Percentiles rank a stretch among this genome's conserved stretches.
phyloP scores from a whole-genome alignment of 2,113 vertebrate genomes.

The Poeciliopsis occidentalis region DNA sequence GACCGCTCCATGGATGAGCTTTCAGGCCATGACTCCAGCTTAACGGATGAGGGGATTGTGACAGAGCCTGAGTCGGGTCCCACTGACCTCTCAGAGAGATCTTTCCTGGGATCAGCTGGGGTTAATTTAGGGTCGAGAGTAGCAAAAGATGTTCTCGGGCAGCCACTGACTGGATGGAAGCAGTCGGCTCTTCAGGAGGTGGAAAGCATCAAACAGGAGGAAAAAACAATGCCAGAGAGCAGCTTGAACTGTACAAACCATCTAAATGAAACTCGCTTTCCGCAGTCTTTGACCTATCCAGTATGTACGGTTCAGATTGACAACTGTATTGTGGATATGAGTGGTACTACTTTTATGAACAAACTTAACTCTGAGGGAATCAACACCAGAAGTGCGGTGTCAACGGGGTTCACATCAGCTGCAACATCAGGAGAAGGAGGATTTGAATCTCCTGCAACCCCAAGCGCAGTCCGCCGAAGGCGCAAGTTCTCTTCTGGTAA shows the following conservation, averaged over 20 bases:
- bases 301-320: slow-evolving; percentile 68
- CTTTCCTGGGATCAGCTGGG: slow-evolving; percentile 65
- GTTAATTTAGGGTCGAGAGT: slow-evolving; percentile 62
- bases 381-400: slow-evolving; percentile 55
- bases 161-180: slow-evolving; percentile 82
- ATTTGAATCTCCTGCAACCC: slow-evolving; percentile 84
- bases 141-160: slow-evolving; percentile 75
- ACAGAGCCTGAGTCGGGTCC: slow-evolving; percentile 86
- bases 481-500: slow-evolving; percentile 87
- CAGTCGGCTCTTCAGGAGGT: slow-evolving; percentile 72
- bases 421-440: slow-evolving; percentile 46
- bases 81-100: slow-evolving; percentile 44
- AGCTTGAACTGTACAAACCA: slow-evolving; percentile 37
- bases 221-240: slow-evolving; percentile 50
- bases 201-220: slow-evolving; percentile 38
- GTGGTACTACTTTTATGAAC: slow-evolving; percentile 11
- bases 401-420: slow-evolving; percentile 47
- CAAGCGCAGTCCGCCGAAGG: slow-evolving; percentile 85
- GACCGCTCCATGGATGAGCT: slow-evolving; percentile 88
- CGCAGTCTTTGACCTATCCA: slow-evolving; percentile 33
- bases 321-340: slow-evolving; percentile 47
- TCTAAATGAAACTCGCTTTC: slow-evolving; percentile 37
- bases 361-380: slow-evolving; percentile 52
- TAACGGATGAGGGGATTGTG: slow-evolving; percentile 97
- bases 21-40: slow-evolving; percentile 90